phyloP scores from a whole-genome alignment of 2,888 invertebrate species.

The Tetragonisca angustula region DNA sequence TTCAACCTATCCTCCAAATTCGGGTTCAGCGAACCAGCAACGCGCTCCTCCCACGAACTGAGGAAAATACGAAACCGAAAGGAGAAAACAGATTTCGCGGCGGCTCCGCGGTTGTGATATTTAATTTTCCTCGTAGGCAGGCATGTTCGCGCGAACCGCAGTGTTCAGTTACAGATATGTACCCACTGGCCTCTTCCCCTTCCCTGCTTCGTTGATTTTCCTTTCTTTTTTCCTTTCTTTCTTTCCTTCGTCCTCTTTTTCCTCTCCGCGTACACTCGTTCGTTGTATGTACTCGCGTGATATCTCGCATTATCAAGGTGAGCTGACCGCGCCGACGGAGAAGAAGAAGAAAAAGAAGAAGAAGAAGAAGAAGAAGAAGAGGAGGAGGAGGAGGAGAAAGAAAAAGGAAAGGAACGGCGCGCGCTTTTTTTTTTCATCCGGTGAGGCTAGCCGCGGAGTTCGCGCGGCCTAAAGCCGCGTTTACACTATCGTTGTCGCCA shows the following conservation, averaged over 20 bases:
- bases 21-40: neutral
- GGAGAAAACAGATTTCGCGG: conserved; percentile 3
- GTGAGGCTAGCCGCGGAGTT: conserved; percentile 29
- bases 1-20: neutral
- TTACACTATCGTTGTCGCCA: conserved; percentile 2
- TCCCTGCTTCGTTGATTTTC: conserved; percentile 25
- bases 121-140: conserved; percentile 46
- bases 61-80: neutral
- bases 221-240: conserved; percentile 2
- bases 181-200: conserved; percentile 57
- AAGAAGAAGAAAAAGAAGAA: conserved; percentile 31
- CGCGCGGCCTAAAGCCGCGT: conserved; percentile 43
- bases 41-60: neutral
- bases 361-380: conserved; percentile 6
- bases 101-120: conserved; percentile 20
- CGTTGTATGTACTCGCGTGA: conserved; percentile 66
- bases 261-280: conserved; percentile 36
- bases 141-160: conserved; percentile 50
- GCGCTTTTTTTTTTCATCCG: conserved; percentile 63
- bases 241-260: conserved; percentile 1
- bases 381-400: neutral
- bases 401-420: conserved; percentile 48
- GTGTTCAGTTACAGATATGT: conserved; percentile 68
- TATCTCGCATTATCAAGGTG: conserved; percentile 76
- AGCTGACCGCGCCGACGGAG: conserved; percentile 64